phyloP scores from a whole-genome alignment of 2,797 vertebrate species.

The Caiman crocodilus region DNA sequence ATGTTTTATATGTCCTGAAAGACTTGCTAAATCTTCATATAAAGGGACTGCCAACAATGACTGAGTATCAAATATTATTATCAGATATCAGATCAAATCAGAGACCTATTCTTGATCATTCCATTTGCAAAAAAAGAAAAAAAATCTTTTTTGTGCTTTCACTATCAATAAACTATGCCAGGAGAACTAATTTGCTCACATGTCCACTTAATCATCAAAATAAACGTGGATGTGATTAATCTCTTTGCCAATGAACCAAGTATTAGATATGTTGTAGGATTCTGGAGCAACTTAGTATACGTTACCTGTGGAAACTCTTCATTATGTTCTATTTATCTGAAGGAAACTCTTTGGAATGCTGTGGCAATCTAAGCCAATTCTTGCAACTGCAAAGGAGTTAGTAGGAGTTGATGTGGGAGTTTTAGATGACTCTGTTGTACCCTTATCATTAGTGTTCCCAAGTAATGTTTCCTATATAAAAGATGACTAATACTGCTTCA shows the following conservation, averaged over 20 bases:
- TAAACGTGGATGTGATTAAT: neutral
- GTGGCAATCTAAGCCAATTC: neutral
- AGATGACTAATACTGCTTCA: conserved; percentile 34
- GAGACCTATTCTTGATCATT: too few relatives aligned
- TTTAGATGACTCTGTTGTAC: neutral
- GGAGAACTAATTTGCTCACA: neutral
- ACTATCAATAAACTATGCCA: neutral
- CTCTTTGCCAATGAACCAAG: neutral
- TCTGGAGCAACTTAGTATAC: neutral
- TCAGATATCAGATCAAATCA: too few relatives aligned
- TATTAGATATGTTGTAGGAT: neutral
- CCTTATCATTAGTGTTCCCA: neutral
- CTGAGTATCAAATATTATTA: neutral
- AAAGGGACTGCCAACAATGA: too few relatives aligned
- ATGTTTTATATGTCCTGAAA: neutral
- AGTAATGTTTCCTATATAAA: neutral
- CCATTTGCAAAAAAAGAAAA: neutral
- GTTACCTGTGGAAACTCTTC: neutral
- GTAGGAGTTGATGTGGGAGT: neutral
- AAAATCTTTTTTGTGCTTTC: neutral
- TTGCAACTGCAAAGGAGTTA: neutral
- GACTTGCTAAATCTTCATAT: neutral
- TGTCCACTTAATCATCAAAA: neutral
- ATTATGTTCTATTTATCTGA: neutral
- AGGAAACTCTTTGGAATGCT: neutral